phyloP scores from a whole-genome alignment of 2,888 invertebrate genomes.

The Acanthosoma haemorrhoidale region DNA sequence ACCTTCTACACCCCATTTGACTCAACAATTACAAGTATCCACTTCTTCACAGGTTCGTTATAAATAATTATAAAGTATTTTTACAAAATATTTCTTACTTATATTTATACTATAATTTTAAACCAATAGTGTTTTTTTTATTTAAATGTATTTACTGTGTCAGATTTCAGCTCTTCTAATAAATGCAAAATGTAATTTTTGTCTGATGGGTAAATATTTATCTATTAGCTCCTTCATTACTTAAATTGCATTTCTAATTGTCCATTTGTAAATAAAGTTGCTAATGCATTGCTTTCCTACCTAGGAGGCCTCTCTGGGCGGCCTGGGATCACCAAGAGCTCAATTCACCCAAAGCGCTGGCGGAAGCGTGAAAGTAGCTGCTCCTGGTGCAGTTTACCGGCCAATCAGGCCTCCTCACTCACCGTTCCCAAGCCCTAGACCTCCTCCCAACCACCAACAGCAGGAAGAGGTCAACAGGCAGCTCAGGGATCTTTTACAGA shows the following conservation, averaged over 20 bases:
- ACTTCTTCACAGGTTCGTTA: conserved; percentile 43
- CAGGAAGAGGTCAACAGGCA: conserved; percentile 62
- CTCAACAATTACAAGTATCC: conserved; percentile 50
- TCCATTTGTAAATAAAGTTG: too few species aligned
- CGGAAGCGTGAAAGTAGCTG: conserved; percentile 39
- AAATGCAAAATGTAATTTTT: too few species aligned
- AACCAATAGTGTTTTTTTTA: too few species aligned
- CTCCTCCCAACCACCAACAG: conserved; percentile 42
- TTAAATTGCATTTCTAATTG: too few species aligned
- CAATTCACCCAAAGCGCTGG: conserved; percentile 43
- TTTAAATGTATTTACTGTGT: too few species aligned
- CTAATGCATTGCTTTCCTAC: too few species aligned
- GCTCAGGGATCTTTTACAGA: conserved; percentile 71
- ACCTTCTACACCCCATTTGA: conserved; percentile 43
- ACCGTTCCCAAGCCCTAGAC: conserved; percentile 42
- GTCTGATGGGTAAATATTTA: too few species aligned
- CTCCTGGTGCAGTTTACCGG: background rate
- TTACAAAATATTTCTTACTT: too few species aligned
- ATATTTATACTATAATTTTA: too few species aligned
- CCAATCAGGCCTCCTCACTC: conserved; percentile 9
- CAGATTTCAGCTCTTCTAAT: too few species aligned
- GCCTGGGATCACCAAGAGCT: conserved; percentile 21
- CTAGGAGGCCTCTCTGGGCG: conserved; percentile 8
- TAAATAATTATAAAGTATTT: too few species aligned
- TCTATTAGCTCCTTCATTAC: too few species aligned